These are phyloP conservation scores for Cirrhinus mrigala DNA, from an alignment of 2,797 vertebrate species.

Conservation along the genomic window DNA sequence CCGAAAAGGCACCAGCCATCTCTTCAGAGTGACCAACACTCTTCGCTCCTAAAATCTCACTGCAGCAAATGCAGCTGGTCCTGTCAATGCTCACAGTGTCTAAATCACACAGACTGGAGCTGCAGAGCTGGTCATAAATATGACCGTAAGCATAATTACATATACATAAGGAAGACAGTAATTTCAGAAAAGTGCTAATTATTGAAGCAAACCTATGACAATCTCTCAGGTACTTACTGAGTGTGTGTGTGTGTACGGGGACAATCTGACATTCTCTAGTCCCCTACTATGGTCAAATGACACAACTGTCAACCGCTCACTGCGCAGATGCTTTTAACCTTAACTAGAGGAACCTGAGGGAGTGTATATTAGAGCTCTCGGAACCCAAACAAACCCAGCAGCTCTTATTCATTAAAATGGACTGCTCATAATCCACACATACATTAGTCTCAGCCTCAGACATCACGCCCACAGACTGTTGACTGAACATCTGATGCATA, in stretches of 20 bases:
- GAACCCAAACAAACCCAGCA: conserved; percentile 20
- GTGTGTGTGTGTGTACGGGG: neutral
- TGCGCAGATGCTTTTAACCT: conserved; percentile 7
- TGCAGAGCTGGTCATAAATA: conserved; percentile 36
- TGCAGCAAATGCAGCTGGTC: conserved; percentile 1
- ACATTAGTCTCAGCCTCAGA: no score
- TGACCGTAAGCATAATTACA: conserved; percentile 16
- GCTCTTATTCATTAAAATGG: conserved; percentile 6
- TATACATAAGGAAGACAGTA: conserved; percentile 16
- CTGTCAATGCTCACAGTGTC: conserved; percentile 22
- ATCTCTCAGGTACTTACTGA: conserved; percentile 9
- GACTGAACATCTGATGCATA: no score
- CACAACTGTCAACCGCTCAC: conserved; percentile 32
- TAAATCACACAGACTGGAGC: no score
- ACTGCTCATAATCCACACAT: conserved; percentile 3
- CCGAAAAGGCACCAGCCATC: neutral
- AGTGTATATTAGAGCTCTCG: neutral
- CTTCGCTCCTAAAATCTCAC: neutral
- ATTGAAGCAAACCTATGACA: conserved; percentile 18
- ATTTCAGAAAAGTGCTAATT: conserved; percentile 24
- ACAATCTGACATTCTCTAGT: conserved; percentile 8
- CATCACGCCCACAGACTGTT: no score
- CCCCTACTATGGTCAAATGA: conserved; percentile 24
- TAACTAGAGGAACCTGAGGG: conserved; percentile 10
- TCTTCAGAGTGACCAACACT: conserved; percentile 1